Base-by-base conservation (phyloP, 2,888 invertebrate species). In the Mesoligia furuncula region DNA sequence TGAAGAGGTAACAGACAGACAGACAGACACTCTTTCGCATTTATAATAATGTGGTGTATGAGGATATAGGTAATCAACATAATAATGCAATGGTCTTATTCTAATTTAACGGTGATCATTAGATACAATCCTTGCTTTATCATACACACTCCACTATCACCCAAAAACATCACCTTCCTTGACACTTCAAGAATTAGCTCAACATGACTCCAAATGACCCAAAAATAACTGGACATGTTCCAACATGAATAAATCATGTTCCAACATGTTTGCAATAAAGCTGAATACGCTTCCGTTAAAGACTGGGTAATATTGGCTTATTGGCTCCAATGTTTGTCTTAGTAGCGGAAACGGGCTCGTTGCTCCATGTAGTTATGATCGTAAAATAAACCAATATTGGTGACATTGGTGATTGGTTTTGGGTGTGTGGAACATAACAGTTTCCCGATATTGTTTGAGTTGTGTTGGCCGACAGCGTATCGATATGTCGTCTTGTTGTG, bases 211-310 rank as follows among this genome's bases (percentile, higher is more conserved):
- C 27, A 48, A 67, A 65, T 67, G 64, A 51, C 39, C 67, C 54
- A 69, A 83, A 81, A 81, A 73, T 75, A 73, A 85, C 85, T 83
- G 83, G 75, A 81, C 72, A 42, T 48, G 72, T 85, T 85, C 85
- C 83, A 83, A 85, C 81, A 85, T 75, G 83, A 83, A 81, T 75
- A 85, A 83, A 74, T 85, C 85, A 85, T 85, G 75, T 72, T 45
- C 36, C 61, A 57, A 72, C 71, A 83, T 83, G 79, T 73, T 80
- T 79, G 83, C 76, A 79, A 85, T 83, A 79, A 83, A 75, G 62
- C 77, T 66, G 75, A 84, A 88, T 80, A 81, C 70, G 77, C 65
- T 75, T 39, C 76, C 69, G 88, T 80, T 84, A 88, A 86, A 77
- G 75, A 77, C 75, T 45, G 69, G 62, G 57, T 20, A 27, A 59